phyloP scores from a whole-genome alignment of 2,888 invertebrate species.

The Seira musarum region DNA sequence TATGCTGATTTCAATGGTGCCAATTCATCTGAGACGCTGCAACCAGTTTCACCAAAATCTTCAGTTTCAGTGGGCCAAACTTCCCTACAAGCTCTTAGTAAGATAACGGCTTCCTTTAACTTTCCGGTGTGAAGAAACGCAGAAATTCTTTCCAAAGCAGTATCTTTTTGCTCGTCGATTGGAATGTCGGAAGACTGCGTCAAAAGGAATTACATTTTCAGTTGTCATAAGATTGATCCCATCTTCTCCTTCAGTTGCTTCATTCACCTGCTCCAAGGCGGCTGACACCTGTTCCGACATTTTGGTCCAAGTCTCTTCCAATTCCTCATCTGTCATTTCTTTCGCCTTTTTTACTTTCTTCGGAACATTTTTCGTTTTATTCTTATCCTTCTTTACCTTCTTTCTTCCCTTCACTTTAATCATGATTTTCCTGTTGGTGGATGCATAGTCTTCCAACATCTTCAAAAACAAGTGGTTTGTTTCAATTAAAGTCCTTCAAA shows the following conservation, averaged over 20 bases:
- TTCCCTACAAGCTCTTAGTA: constrained; percentile 84
- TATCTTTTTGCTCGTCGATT: no score
- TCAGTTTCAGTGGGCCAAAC: constrained; percentile 61
- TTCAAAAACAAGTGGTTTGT: constrained; percentile 92
- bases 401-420: constrained; percentile 73
- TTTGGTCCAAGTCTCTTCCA: constrained; percentile 73
- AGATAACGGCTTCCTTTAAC: constrained; percentile 84
- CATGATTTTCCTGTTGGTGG: constrained; percentile 75
- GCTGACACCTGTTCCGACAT: constrained; percentile 72
- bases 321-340: constrained; percentile 70
- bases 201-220: no score
- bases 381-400: constrained; percentile 71
- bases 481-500: constrained; percentile 89
- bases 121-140: constrained; percentile 81
- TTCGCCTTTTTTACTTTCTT: no score
- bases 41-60: constrained; percentile 53
- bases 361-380: no score
- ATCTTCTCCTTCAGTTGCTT: constrained; percentile 68
- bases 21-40: constrained; percentile 56
- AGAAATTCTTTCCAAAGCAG: constrained; percentile 91
- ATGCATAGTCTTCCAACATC: constrained; percentile 80
- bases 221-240: no score
- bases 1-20: constrained; percentile 59
- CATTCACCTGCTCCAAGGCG: constrained; percentile 72
- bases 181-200: no score